Percentiles rank a stretch among this genome's conserved stretches.
Evolutionary conservation across 2,888 invertebrate species (phyloP).

Genomic region (Proisotoma minuta): DNA sequence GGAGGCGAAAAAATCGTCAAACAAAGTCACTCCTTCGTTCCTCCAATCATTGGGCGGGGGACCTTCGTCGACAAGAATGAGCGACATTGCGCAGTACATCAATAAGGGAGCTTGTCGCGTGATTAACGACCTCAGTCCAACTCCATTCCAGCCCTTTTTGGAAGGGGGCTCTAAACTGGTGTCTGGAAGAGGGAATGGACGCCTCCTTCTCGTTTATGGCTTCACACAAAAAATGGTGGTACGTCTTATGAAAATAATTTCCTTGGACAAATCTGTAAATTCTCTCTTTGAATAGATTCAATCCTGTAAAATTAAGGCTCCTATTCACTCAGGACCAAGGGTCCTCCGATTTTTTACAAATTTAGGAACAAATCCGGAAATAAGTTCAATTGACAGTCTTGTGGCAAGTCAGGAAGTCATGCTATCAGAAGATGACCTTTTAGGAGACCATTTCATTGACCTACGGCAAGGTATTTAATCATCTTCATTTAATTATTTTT

Average conservation of each 20-base stretch:
- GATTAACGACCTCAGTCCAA: slow-evolving; percentile 29
- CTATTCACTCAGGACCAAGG: slow-evolving; percentile 26
- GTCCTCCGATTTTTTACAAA: slow-evolving; percentile 26
- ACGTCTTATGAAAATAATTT: not conserved
- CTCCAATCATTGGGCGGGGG: not conserved
- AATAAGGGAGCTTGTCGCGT: slow-evolving; percentile 24
- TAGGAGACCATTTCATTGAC: slow-evolving; percentile 22
- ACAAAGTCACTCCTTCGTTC: not conserved
- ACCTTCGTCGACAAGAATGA: slow-evolving; percentile 2
- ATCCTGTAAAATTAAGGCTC: slow-evolving; percentile 26
- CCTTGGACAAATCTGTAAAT: not conserved
- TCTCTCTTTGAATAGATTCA: not conserved
- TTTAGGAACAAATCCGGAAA: slow-evolving; percentile 19
- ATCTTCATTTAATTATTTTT: slow-evolving; percentile 13
- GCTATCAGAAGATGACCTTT: slow-evolving; percentile 21
- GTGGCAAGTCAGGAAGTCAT: slow-evolving; percentile 21
- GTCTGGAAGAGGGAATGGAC: slow-evolving; percentile 26
- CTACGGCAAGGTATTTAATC: slow-evolving; percentile 17
- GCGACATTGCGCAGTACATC: slow-evolving; percentile 17
- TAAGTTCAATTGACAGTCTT: slow-evolving; percentile 21
- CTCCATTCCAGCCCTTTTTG: slow-evolving; percentile 28
- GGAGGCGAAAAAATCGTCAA: slow-evolving; percentile 2
- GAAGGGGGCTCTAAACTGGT: slow-evolving; percentile 30
- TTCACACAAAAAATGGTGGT: slow-evolving; percentile 30
- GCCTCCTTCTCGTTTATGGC: slow-evolving; percentile 24